Base-by-base conservation (phyloP, 2,888 invertebrate species). In the Antheraea assamensis region DNA sequence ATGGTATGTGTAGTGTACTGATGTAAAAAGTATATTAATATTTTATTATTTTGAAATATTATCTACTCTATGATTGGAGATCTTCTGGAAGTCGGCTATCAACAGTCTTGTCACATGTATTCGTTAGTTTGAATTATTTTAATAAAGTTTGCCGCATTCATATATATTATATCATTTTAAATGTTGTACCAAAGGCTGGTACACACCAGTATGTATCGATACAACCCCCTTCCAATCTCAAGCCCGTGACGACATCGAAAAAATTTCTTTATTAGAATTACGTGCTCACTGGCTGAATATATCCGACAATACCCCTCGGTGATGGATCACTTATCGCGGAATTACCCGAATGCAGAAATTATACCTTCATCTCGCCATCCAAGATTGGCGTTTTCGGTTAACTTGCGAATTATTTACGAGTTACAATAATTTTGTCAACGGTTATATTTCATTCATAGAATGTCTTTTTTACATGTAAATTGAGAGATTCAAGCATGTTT, bases 321-420 rank as follows among this genome's bases (percentile, higher is more conserved):
- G 86, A 86, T 86, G 78, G 87, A 86, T 86, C 84, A 82, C 82
- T 75, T 42, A 31, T 64, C 64, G 47, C 71, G 74, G 78, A 78
- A 77, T 80, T 77, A 74, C 81, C 78, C 83, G 80, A 72, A 74
- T 71, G 77, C 74, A 76, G 70, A 75, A 76, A 75, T 77, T 76
- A 78, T 75, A 74, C 75, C 49, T 72, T 74, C 68, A 74, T 74
- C 66, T 61, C 71, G 24, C 58, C 61, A 66, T 70, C 30, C 72
- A 75, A 79, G 82, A 84, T 84, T 86, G 87, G 85, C 85, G 79
- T 80, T 82, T 84, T 86, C 81, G 82, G n/a, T 82, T 82, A 79
- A 79, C 77, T 71, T 72, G 31, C 47, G 70, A 58, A 73, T 75
- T 79, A 83, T 83, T 79, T 84, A 81, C 72, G 71, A 64, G 71